phyloP scores from a whole-genome alignment of 2,888 invertebrate genomes.

The Temnothorax ravouxi region DNA sequence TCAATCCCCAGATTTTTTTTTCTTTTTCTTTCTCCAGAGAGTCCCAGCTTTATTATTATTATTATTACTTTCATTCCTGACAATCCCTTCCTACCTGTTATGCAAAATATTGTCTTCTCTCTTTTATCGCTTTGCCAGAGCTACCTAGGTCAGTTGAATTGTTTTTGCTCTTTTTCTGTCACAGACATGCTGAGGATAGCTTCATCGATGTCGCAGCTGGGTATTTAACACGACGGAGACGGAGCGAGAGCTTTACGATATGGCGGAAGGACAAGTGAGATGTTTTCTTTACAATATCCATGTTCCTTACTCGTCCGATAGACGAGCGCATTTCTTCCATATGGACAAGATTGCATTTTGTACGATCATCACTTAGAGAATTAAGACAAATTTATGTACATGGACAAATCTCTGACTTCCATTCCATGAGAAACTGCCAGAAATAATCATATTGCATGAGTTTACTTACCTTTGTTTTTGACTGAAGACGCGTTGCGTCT shows the following conservation, averaged over 20 bases:
- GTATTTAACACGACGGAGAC: not conserved
- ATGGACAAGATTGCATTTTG: constrained; percentile 12
- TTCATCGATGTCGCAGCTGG: constrained; percentile 5
- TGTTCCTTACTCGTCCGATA: constrained; percentile 31
- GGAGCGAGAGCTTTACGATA: not conserved
- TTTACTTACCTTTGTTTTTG: not conserved
- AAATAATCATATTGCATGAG: not conserved
- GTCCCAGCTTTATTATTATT: too few species aligned
- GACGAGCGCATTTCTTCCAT: constrained; percentile 3
- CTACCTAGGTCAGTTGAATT: not conserved
- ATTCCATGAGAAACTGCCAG: constrained; percentile 26
- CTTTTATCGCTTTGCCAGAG: too few species aligned
- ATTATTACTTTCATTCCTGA: not conserved
- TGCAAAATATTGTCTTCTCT: not conserved
- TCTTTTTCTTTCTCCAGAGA: too few species aligned
- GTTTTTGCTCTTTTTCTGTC: constrained; percentile 24
- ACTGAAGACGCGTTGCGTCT: constrained; percentile 1
- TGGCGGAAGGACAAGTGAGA: constrained; percentile 5
- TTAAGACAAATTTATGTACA: not conserved
- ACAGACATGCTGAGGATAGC: constrained; percentile 64
- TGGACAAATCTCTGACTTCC: constrained; percentile 17
- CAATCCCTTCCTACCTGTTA: too few species aligned
- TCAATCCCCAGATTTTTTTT: too few species aligned
- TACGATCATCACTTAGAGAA: not conserved
- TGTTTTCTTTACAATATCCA: not conserved